These are phyloP conservation scores for Diacarnus erythraeanus DNA, from an alignment of 37 sponge, comb jelly and placozoan species.

Conservation along the genomic window DNA sequence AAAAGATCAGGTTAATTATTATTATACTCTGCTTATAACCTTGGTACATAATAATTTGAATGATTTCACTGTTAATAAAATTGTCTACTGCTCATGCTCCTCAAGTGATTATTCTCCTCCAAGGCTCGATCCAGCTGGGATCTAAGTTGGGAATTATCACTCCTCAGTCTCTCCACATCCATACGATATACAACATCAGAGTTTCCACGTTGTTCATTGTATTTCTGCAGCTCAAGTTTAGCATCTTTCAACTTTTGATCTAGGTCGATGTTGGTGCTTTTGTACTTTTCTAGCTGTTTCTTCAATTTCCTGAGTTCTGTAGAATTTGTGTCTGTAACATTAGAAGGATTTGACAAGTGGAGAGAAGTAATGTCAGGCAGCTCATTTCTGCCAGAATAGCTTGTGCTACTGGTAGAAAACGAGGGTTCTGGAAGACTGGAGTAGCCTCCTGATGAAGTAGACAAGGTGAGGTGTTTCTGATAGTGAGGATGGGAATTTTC, in stretches of 20 bases:
- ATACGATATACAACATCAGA: constrained; percentile 5
- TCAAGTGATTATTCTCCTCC: constrained; percentile 6
- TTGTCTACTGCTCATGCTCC: constrained; percentile 2
- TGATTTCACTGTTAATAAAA: no score
- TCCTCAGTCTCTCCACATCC: constrained; percentile 28
- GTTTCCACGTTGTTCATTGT: constrained; percentile 13
- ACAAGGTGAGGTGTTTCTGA: neutral
- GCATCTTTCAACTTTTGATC: constrained; percentile 44
- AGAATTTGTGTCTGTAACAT: neutral
- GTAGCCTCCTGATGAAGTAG: neutral
- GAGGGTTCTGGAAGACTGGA: neutral
- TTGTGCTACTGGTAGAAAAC: neutral
- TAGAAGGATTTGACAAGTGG: neutral
- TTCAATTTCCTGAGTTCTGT: constrained; percentile 38
- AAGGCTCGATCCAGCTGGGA: constrained; percentile 25
- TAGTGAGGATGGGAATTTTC: neutral
- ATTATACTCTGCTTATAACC: no score
- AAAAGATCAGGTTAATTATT: no score
- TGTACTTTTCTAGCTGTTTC: constrained; percentile 48
- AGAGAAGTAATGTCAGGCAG: neutral
- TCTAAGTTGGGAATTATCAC: constrained; percentile 7
- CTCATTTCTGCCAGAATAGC: neutral
- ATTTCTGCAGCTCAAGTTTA: constrained; percentile 31
- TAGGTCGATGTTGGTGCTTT: constrained; percentile 30
- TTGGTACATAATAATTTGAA: no score